phyloP scores from a whole-genome alignment of 2,888 invertebrate genomes.

The Digitonthophagus gazella region DNA sequence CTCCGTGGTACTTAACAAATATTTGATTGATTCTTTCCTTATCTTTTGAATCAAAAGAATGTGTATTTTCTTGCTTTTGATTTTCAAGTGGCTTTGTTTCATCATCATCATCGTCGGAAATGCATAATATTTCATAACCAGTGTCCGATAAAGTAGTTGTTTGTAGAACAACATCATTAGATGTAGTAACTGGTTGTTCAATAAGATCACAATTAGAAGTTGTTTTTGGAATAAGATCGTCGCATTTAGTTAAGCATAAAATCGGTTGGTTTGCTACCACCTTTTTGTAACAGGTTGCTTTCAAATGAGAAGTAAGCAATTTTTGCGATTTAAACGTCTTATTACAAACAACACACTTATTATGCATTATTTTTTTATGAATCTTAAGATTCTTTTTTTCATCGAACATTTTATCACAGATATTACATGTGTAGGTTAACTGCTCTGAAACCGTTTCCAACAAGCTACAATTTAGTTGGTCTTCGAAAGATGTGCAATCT shows the following conservation, averaged over 20 bases:
- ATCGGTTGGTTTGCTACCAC: slow-evolving; percentile 16
- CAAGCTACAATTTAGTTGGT: background rate
- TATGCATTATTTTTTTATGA: slow-evolving; percentile 18
- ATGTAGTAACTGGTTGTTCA: too few relatives aligned
- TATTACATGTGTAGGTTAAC: slow-evolving; percentile 1
- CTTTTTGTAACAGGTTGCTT: slow-evolving; percentile 18
- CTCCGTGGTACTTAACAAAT: background rate
- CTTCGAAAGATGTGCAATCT: background rate
- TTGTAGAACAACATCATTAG: too few relatives aligned
- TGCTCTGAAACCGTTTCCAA: slow-evolving; percentile 18
- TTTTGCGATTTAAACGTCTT: slow-evolving; percentile 12
- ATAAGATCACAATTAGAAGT: background rate
- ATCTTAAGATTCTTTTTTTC: background rate
- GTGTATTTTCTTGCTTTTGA: too few relatives aligned
- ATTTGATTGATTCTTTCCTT: too few relatives aligned
- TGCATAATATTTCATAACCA: slow-evolving; percentile 6
- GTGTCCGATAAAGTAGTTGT: background rate
- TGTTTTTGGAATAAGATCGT: slow-evolving; percentile 11
- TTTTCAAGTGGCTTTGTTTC: too few relatives aligned
- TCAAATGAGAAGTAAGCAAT: slow-evolving; percentile 10
- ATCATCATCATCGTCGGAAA: slow-evolving; percentile 21
- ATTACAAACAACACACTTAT: slow-evolving; percentile 20
- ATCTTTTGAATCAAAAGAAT: too few relatives aligned
- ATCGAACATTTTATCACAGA: slow-evolving; percentile 19
- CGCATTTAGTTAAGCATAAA: slow-evolving; percentile 6